Base-by-base conservation (phyloP, 2,797 vertebrate species). In the Remorina albescens region DNA sequence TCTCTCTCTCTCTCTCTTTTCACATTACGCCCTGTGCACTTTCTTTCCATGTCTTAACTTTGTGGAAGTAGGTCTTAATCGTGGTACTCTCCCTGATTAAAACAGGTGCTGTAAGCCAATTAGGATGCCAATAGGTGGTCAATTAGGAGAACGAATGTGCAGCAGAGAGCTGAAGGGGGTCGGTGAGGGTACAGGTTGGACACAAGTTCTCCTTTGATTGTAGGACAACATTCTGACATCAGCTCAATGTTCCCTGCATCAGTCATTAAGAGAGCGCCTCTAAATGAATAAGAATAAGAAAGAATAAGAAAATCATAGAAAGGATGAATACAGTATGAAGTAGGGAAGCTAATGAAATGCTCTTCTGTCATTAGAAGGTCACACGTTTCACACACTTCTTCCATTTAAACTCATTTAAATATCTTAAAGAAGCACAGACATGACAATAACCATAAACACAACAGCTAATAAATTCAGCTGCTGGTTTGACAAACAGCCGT, bases 41-140 rank as follows among this genome's bases (percentile, higher is more conserved):
- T 63, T 76, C 34, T 67, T 30, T 13, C 26, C n/a, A 32, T 55
- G 68, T 50, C 54, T 71, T 23, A n/a, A 74, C 76, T 78, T 82
- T 25, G 19, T 36, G 28, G 57, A 42, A 49, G 75, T 54, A 59
- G 83, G 76, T 86, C 84, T 78, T 83, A 72, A 85, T 82, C 41
- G 44, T 21, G 67, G 28, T 73, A 76, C 85, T 81, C 73, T 78
- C 59, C 28, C 44, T 85, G 84, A 93, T 90, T 89, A 84, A 88
- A 91, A 83, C 65, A 74, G 6, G 64, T 74, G 69, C 78, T 46
- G 76, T 82, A 74, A 88, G 82, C 89, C 86, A 90, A 90, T 91
- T 91, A 91, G 63, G 71, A 59, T 47, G 67, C 57, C 78, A 70
- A 84, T 86, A 83, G 85, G 89, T 90, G 85, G 84, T 80, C 78